Conservation (phyloP, 2,888 invertebrate species). For the Thereva nobilitata region DNA sequence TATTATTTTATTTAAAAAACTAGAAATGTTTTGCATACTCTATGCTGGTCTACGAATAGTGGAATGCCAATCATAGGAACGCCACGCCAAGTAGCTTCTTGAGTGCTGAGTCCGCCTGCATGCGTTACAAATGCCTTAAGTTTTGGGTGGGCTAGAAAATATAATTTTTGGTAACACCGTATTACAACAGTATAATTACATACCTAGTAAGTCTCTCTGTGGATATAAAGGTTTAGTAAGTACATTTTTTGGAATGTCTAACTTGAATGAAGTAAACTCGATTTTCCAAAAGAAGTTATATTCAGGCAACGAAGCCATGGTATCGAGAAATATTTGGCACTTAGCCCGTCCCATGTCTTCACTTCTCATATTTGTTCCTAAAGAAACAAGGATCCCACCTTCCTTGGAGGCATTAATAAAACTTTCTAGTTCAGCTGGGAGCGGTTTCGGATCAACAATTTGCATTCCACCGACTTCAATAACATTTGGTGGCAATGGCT, state of each 20-base stretch:
- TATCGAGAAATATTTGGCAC: conserved; percentile 45
- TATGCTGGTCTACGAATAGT: conserved; percentile 40
- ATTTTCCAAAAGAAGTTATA: conserved; percentile 56
- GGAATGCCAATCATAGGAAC: conserved; percentile 43
- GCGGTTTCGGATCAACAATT: conserved; percentile 46
- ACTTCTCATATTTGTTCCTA: conserved; percentile 50
- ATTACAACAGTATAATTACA: conserved; percentile 42
- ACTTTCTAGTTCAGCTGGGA: conserved; percentile 46
- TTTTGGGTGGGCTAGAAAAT: conserved; percentile 37
- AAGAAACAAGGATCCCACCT: conserved; percentile 52
- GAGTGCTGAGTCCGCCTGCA: conserved; percentile 41
- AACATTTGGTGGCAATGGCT: conserved; percentile 52
- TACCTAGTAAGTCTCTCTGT: conserved; percentile 61
- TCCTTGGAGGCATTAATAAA: conserved; percentile 49
- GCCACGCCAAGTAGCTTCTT: conserved; percentile 43
- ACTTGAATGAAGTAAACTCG: conserved; percentile 39
- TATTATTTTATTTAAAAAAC: neutral
- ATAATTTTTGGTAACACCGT: neutral
- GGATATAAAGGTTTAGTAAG: conserved; percentile 60
- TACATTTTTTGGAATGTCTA: conserved; percentile 56
- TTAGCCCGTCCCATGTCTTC: conserved; percentile 40
- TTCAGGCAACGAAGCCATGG: conserved; percentile 48
- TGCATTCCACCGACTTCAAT: conserved; percentile 55
- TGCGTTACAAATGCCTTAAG: conserved; percentile 42
- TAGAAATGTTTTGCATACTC: conserved; percentile 21